phyloP scores from a whole-genome alignment of 2,888 invertebrate genomes.

The Gastrophysa polygoni region DNA sequence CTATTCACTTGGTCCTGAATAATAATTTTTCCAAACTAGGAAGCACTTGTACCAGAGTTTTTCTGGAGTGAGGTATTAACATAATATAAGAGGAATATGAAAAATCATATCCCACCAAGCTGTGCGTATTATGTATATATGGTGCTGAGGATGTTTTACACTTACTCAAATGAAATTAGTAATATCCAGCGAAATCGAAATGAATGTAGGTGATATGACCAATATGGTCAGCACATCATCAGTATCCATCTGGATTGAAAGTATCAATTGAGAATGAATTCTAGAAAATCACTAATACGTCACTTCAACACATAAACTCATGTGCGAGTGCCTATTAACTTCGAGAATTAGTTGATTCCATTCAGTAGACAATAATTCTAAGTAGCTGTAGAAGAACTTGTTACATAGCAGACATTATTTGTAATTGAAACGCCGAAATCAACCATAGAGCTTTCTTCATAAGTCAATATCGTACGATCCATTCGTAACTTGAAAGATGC shows the following conservation, averaged over 20 bases:
- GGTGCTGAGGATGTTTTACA: too few species aligned
- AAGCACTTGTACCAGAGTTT: neutral
- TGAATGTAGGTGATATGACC: too few species aligned
- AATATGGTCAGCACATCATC: too few species aligned
- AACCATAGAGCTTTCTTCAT: slow-evolving; percentile 15
- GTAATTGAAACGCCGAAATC: slow-evolving; percentile 13
- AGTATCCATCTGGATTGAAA: too few species aligned
- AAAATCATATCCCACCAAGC: too few species aligned
- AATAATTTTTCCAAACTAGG: neutral
- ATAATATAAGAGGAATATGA: too few species aligned
- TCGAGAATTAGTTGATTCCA: slow-evolving; percentile 31
- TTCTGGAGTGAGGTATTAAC: slow-evolving; percentile 4
- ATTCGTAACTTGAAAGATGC: too few species aligned
- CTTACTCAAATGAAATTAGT: too few species aligned
- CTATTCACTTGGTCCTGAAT: too few species aligned
- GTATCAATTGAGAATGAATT: slow-evolving; percentile 2
- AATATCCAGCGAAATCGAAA: too few species aligned
- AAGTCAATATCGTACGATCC: neutral
- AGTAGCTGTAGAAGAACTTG: slow-evolving; percentile 36
- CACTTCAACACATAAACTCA: slow-evolving; percentile 11
- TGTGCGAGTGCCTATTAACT: slow-evolving; percentile 27
- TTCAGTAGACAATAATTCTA: slow-evolving; percentile 29
- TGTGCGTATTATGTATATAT: too few species aligned
- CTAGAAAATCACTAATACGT: neutral
- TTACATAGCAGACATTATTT: slow-evolving; percentile 34